Percentiles rank a stretch among this genome's conserved stretches.
phyloP scores from a whole-genome alignment of 2,888 invertebrate species.

The Macrophya alboannulata region DNA sequence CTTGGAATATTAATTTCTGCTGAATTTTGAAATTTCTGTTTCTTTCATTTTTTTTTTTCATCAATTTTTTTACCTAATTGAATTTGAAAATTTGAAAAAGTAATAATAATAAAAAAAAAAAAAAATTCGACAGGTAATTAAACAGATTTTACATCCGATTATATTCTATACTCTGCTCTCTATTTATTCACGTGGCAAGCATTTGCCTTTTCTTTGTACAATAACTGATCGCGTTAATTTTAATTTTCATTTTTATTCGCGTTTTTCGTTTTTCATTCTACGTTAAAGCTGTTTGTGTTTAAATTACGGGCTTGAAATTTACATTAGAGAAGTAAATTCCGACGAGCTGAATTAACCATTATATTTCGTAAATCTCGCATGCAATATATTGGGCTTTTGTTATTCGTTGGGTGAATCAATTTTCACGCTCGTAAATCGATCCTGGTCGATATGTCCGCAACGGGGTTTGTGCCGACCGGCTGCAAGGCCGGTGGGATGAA shows the following conservation, averaged over 20 bases:
- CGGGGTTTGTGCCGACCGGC: background rate
- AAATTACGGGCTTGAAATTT: background rate
- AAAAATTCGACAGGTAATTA: background rate
- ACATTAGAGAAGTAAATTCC: background rate
- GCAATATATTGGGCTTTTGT: background rate
- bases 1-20: background rate
- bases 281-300: background rate
- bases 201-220: background rate
- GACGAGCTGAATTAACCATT: background rate
- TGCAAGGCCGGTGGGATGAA: background rate
- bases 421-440: background rate
- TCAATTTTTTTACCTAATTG: background rate
- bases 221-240: background rate
- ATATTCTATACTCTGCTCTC: background rate
- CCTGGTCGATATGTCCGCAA: background rate
- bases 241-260: background rate
- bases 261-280: background rate
- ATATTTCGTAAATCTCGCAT: background rate
- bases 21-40: background rate
- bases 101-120: background rate
- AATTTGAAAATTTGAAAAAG: no score
- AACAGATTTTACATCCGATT: background rate
- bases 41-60: background rate
- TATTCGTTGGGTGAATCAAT: slow-evolving; percentile 2
- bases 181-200: background rate